Conservation (phyloP, 2,888 invertebrate species). For the Bugula neritina region DNA sequence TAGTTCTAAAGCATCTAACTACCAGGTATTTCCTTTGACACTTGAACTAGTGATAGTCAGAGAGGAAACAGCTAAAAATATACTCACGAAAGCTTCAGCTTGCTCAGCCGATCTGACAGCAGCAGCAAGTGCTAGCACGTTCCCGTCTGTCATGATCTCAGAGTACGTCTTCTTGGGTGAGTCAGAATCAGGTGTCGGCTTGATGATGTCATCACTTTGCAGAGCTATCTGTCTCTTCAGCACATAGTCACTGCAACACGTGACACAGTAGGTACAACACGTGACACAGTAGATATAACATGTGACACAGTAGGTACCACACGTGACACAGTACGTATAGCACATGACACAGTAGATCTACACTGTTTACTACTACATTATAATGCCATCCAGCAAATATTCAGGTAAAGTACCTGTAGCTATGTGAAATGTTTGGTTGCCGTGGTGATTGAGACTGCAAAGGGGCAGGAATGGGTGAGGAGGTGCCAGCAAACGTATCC, state of each 20-base stretch:
- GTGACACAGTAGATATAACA: neutral
- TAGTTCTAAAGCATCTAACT: too few relatives aligned
- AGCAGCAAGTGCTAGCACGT: neutral
- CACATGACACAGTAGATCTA: neutral
- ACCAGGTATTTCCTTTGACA: too few relatives aligned
- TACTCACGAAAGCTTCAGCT: neutral
- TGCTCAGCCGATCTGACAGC: neutral
- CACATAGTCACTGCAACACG: neutral
- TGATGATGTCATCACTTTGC: conserved; percentile 25
- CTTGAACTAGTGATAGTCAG: too few relatives aligned
- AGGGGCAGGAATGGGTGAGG: conserved; percentile 11
- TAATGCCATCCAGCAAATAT: too few relatives aligned
- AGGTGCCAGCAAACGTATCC: conserved; percentile 21
- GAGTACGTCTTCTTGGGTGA: conserved; percentile 2
- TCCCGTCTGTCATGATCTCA: neutral
- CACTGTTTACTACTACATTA: too few relatives aligned
- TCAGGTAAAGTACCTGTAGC: neutral
- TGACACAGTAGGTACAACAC: too few relatives aligned
- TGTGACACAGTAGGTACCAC: too few relatives aligned
- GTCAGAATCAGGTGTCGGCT: neutral
- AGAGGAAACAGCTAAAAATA: too few relatives aligned
- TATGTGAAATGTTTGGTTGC: neutral
- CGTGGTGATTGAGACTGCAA: neutral
- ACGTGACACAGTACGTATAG: neutral
- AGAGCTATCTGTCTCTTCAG: conserved; percentile 23